Base-by-base conservation (phyloP, 2,888 invertebrate species). In the Apodemia duryi region DNA sequence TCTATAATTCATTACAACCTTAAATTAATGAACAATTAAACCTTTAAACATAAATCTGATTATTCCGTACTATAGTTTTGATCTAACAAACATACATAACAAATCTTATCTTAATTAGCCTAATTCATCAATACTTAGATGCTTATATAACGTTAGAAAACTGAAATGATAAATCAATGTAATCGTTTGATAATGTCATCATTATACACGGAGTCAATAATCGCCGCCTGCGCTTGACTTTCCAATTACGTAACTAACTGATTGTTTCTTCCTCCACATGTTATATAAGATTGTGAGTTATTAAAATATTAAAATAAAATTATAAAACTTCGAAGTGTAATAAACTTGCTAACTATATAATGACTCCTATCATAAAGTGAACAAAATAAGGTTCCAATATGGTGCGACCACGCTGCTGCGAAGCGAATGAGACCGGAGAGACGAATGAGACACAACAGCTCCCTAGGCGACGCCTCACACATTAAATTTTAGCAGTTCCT, bases 271-370 rank as follows among this genome's bases (percentile, higher is more conserved):
- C 65, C 65, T 67, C 67, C 57, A 63, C 57, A 64, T 43, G 41
- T 81, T 77, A 73, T 67, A 71, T 72, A 79, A 79, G 67, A 32
- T 66, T 68, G 68, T 69, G 65, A 68, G 67, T 69, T 61, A 71
- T 72, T 69, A 62, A 66, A 64, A 70, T 61, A 71, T 72, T 69
- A 62, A 66, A 64, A 70, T 71, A n/a, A n/a, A 57, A 57, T 28
- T 38, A 29, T 46, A 54, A 63, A 63, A 46, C 46, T 46, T 46
- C 46, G 13, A 46, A 46, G 46, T 13, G 13, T 13, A 13, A 46
- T 13, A 13, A 46, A 46, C 13, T 13, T 46, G 46, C 11, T 13
- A 46, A 46, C 46, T 10, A 13, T 13, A 46, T 46, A 46, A 43
- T 43, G 43, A 11, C 43, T 11, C 0, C 43, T 43, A 46, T 46